Evolutionary conservation across 2,888 invertebrate species (phyloP).

Genomic region (Zeuzera pyrina): DNA sequence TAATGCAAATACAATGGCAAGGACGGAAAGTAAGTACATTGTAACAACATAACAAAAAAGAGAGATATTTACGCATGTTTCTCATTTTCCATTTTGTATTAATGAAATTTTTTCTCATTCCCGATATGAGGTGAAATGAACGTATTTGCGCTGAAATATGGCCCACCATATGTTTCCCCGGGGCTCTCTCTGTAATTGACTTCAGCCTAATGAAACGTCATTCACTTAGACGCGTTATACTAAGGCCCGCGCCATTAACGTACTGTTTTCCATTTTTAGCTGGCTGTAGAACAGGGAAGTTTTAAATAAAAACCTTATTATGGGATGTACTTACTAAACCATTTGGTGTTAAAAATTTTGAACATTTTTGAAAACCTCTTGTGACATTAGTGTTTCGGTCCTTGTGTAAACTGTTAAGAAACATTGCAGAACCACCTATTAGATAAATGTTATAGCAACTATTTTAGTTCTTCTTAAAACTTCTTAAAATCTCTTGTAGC

Average conservation of each 20-base stretch:
- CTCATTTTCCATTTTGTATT: slow-evolving; percentile 32
- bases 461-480: too few species aligned
- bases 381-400: too few species aligned
- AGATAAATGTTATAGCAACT: too few species aligned
- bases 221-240: slow-evolving; percentile 19
- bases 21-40: too few species aligned
- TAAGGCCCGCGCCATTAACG: slow-evolving; percentile 1
- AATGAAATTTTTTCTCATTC: slow-evolving; percentile 36
- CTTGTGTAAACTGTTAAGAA: too few species aligned
- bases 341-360: too few species aligned
- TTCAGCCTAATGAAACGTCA: slow-evolving; percentile 44
- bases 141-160: slow-evolving; percentile 43
- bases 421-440: too few species aligned
- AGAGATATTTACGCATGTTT: slow-evolving; percentile 32
- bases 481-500: too few species aligned
- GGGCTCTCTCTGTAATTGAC: slow-evolving; percentile 37
- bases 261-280: slow-evolving; percentile 1
- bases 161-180: slow-evolving; percentile 36
- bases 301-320: too few species aligned
- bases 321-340: too few species aligned
- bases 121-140: slow-evolving; percentile 30
- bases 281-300: background rate
- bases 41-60: slow-evolving; percentile 10
- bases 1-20: too few species aligned
- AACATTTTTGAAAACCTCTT: too few species aligned